phyloP scores from a whole-genome alignment of 1,140 invertebrate genomes.

The Portunus trituberculatus region DNA sequence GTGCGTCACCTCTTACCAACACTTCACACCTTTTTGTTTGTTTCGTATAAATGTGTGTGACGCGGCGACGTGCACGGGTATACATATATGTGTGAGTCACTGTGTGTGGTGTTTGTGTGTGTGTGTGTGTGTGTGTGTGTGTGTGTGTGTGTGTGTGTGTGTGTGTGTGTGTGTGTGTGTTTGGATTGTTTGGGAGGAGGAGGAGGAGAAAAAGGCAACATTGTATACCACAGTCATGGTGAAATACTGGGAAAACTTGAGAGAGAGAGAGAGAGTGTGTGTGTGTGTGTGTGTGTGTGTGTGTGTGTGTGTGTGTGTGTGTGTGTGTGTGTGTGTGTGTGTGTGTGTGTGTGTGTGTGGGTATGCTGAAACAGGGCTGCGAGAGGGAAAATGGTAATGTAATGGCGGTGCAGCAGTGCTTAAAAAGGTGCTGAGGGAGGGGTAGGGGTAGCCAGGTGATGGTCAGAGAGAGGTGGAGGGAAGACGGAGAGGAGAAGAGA shows the following conservation, averaged over 20 bases:
- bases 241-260: neutral
- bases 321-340: neutral
- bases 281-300: neutral
- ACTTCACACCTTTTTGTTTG: conserved; percentile 7
- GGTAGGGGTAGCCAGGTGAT: neutral
- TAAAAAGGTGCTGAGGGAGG: neutral
- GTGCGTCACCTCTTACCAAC: neutral
- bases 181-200: neutral
- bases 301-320: neutral
- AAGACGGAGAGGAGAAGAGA: neutral
- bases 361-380: neutral
- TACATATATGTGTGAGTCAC: neutral
- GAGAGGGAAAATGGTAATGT: conserved; percentile 21
- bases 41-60: neutral
- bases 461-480: neutral
- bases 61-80: too few species aligned
- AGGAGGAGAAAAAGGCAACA: neutral
- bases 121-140: conserved; percentile 35
- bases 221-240: neutral
- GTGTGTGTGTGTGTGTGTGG: neutral
- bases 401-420: neutral
- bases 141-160: conserved; percentile 36
- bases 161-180: conserved; percentile 45
- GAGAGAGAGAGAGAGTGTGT: too few species aligned
- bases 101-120: conserved; percentile 15